Conservation (phyloP, 1,140 invertebrate species). For the Camponotus vicinus region DNA sequence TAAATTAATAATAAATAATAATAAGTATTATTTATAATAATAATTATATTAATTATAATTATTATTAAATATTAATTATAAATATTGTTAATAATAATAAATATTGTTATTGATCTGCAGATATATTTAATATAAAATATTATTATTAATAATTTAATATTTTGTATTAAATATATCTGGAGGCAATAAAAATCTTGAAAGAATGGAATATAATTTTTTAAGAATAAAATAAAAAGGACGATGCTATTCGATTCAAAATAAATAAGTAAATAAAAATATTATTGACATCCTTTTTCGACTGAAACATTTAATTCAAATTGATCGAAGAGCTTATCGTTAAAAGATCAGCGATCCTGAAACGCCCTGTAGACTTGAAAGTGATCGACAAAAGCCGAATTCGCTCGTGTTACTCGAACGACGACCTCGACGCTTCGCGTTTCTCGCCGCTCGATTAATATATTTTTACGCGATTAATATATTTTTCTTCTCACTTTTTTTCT, state of each 20-base stretch:
- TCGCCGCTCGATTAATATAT: constrained; percentile 59
- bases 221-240: neutral
- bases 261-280: neutral
- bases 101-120: no score
- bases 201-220: neutral
- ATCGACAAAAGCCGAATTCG: constrained; percentile 14
- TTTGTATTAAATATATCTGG: neutral
- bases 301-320: neutral
- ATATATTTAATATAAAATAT: no score
- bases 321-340: neutral
- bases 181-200: constrained; percentile 1
- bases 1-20: no score
- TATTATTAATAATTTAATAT: no score
- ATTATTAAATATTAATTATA: neutral
- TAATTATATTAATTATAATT: neutral
- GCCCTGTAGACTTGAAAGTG: constrained; percentile 12
- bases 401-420: constrained; percentile 31
- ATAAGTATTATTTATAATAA: no score
- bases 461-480: constrained; percentile 63
- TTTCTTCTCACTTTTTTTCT: constrained; percentile 33
- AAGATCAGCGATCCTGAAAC: constrained; percentile 13
- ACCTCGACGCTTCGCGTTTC: constrained; percentile 51
- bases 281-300: neutral
- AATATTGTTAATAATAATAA: no score
- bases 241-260: constrained; percentile 8